A percentile compares a stretch with the other conserved stretches of the same genome.
These are phyloP conservation scores for Aulostomus chinensis DNA, from an alignment of 2,797 vertebrate species.

Conservation along the genomic window DNA sequence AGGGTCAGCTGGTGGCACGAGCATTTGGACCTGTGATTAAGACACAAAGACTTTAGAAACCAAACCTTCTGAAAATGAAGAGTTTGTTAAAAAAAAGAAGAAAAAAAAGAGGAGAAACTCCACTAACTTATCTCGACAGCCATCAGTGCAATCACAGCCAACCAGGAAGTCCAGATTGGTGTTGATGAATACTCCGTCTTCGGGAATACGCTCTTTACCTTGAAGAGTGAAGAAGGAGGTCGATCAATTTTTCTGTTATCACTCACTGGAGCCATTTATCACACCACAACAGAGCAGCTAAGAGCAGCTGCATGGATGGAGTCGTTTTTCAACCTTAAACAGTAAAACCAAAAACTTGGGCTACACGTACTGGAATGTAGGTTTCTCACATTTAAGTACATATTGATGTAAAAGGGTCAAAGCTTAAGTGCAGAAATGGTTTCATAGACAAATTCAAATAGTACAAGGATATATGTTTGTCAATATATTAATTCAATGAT, in stretches of 20 bases:
- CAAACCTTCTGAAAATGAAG: not conserved
- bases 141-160: conserved; percentile 94
- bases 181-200: conserved; percentile 95
- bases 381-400: too few species aligned
- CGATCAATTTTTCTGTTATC: not conserved
- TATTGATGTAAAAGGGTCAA: too few species aligned
- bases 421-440: too few species aligned
- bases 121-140: conserved; percentile 94
- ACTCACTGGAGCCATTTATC: not conserved
- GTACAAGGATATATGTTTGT: too few species aligned
- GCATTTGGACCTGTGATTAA: conserved; percentile 86
- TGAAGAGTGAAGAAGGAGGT: conserved; percentile 4
- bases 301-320: not conserved
- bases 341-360: too few species aligned
- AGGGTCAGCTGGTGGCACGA: conserved; percentile 95
- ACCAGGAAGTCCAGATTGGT: conserved; percentile 92
- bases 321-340: too few species aligned
- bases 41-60: conserved; percentile 5
- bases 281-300: not conserved
- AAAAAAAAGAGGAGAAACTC: not conserved
- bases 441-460: too few species aligned
- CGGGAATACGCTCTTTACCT: conserved; percentile 91
- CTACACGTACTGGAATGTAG: too few species aligned
- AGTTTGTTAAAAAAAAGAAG: not conserved
- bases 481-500: too few species aligned